Conservation (phyloP, 2,888 invertebrate genomes). For the Noctua comes region DNA sequence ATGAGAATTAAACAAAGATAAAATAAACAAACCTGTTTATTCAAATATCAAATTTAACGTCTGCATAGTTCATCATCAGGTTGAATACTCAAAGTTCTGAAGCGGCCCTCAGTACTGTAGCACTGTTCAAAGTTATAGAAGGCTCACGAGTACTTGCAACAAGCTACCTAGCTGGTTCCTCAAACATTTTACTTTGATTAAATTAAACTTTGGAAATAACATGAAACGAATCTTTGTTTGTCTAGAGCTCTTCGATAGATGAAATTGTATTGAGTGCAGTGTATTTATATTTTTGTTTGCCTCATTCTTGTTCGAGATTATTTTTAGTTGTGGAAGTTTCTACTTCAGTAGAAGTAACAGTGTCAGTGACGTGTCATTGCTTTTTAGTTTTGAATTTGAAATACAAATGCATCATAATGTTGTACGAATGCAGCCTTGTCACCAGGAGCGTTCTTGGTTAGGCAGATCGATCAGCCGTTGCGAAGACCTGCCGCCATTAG, state of each 20-base stretch:
- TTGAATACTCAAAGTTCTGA: slow-evolving; percentile 52
- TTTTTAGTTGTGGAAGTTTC: slow-evolving; percentile 11
- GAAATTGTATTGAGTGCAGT: slow-evolving; percentile 31
- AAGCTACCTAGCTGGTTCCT: slow-evolving; percentile 46
- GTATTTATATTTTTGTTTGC: neutral
- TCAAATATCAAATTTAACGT: slow-evolving; percentile 45
- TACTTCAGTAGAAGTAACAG: neutral
- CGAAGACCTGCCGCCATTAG: too few species aligned
- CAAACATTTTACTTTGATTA: slow-evolving; percentile 63
- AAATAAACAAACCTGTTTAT: slow-evolving; percentile 36
- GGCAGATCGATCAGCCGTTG: too few species aligned
- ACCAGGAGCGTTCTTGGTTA: too few species aligned
- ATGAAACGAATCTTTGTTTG: slow-evolving; percentile 34
- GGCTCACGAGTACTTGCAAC: slow-evolving; percentile 43
- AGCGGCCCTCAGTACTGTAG: slow-evolving; percentile 46
- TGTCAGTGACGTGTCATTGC: too few species aligned
- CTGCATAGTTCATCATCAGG: slow-evolving; percentile 57
- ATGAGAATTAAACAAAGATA: neutral
- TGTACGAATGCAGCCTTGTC: too few species aligned
- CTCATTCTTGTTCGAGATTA: neutral
- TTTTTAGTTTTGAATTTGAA: too few species aligned
- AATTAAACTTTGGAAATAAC: slow-evolving; percentile 51
- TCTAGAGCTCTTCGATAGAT: slow-evolving; percentile 26
- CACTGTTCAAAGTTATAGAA: slow-evolving; percentile 56
- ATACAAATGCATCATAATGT: too few species aligned